phyloP scores from a whole-genome alignment of 2,113 vertebrate genomes.

The Hippoglossus stenolepis region DNA sequence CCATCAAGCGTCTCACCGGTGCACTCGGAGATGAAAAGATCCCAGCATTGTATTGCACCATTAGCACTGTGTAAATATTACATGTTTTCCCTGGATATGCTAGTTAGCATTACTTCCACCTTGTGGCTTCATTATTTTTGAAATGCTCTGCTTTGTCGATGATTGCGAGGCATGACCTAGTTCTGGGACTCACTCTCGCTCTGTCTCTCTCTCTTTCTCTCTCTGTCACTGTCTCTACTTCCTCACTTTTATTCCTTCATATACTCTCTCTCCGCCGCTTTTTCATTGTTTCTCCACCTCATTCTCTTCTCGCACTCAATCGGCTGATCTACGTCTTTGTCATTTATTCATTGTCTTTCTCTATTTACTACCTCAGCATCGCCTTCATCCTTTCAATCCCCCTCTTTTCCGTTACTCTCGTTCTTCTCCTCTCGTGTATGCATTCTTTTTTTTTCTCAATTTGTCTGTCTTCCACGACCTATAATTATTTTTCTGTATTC shows the following conservation, averaged over 20 bases:
- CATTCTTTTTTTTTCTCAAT: conserved; percentile 72
- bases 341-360: conserved; percentile 71
- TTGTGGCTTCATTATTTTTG: conserved; percentile 82
- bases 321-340: conserved; percentile 46
- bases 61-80: conserved; percentile 80
- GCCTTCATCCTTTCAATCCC: conserved; percentile 49
- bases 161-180: conserved; percentile 80
- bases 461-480: conserved; percentile 60
- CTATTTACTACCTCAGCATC: conserved; percentile 57
- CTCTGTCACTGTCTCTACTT: conserved; percentile 46
- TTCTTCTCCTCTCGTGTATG: conserved; percentile 54
- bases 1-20: conserved; percentile 41
- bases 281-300: conserved; percentile 41
- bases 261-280: conserved; percentile 36
- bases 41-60: conserved; percentile 60
- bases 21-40: conserved; percentile 59
- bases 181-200: conserved; percentile 64
- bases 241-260: conserved; percentile 47
- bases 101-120: conserved; percentile 82
- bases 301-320: conserved; percentile 45
- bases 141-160: conserved; percentile 73
- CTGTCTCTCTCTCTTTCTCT: conserved; percentile 26
- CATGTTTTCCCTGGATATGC: conserved; percentile 75
- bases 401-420: conserved; percentile 38
- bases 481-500: conserved; percentile 62